Base-by-base conservation (phyloP, 2,113 vertebrate species). In the Catharus fuscescens region DNA sequence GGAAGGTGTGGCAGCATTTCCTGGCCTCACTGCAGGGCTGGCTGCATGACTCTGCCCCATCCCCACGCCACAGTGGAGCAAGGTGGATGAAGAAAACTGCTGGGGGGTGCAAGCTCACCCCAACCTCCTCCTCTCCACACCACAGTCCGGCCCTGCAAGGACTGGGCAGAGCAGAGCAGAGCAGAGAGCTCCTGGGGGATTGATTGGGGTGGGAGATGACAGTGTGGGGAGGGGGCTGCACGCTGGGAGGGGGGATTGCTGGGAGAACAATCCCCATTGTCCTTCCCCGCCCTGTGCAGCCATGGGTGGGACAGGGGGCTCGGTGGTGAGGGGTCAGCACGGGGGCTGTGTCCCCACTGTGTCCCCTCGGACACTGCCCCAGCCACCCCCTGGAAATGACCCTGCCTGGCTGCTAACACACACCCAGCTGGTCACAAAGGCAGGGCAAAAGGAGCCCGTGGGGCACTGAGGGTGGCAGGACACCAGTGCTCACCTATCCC, bases 241-340 rank as follows among this genome's bases (percentile, higher is more conserved):
- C 3, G 2, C 60, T 18, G 4, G 0, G 23, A 24, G 12, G 16
- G 38, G 56, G 57, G 97, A 98, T 99, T 99, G 98, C 98, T 95
- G 96, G 87, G 96, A 98, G 98, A 98, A 99, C 98, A 99, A 99
- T 98, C 96, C 96, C 93, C 97, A 98, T 99, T 99, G 98, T 98
- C 80, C 47, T 96, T 98, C 98, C 98, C 98, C 98, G 98, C 98
- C 98, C 98, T 98, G 98, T 97, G 97, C 98, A 98, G 98, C 97
- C 98, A 97, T 95, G 94, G 97, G 98, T 97, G 98, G 98, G 98
- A 96, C 97, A 90, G 95, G 97, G 97, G 88, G 95, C 96, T 98
- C 91, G 80, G 96, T 57, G 90, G 32, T 3, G 71, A 44, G 92
- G 88, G 98, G 97, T 99, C 98, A 98, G 95, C 29, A 31, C 36